Conservation (phyloP, 2,888 invertebrate genomes). For the Erebia epiphron region DNA sequence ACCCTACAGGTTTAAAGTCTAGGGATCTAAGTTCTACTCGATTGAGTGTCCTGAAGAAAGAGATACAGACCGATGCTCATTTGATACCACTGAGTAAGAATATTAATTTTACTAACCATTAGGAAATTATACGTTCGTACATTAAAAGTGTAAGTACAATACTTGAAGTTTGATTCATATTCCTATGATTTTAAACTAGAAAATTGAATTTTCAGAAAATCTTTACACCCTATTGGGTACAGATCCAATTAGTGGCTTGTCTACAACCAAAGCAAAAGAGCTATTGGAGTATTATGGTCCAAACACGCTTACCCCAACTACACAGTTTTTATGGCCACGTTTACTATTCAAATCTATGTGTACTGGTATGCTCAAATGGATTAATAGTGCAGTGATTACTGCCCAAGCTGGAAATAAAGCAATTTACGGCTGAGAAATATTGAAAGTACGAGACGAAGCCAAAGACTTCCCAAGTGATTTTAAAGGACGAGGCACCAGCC, state of each 20-base stretch:
- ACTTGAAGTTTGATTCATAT: too few relatives aligned
- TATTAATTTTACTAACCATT: neutral
- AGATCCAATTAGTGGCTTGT: slow-evolving; percentile 82
- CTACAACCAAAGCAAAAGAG: slow-evolving; percentile 80
- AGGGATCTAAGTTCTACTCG: slow-evolving; percentile 72
- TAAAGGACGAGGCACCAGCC: too few relatives aligned
- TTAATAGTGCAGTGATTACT: neutral
- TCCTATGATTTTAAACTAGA: too few relatives aligned
- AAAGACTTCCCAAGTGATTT: too few relatives aligned
- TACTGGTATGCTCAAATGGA: slow-evolving; percentile 56
- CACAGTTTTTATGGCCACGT: slow-evolving; percentile 87
- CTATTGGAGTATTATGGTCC: slow-evolving; percentile 84
- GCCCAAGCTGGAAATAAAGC: too few relatives aligned
- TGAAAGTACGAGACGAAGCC: too few relatives aligned
- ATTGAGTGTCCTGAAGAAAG: slow-evolving; percentile 80
- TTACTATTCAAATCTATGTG: slow-evolving; percentile 76
- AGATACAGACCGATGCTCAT: slow-evolving; percentile 82
- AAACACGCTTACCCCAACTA: slow-evolving; percentile 89
- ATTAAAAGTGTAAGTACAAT: too few relatives aligned
- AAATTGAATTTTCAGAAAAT: slow-evolving; percentile 50
- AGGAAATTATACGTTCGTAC: neutral
- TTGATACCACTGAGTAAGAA: slow-evolving; percentile 73
- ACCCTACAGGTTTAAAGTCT: slow-evolving; percentile 61
- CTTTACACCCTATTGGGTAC: slow-evolving; percentile 60
- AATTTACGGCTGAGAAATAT: too few relatives aligned